Conservation (phyloP, 1,140 invertebrate species). For the Drosophila tropicalis region DNA sequence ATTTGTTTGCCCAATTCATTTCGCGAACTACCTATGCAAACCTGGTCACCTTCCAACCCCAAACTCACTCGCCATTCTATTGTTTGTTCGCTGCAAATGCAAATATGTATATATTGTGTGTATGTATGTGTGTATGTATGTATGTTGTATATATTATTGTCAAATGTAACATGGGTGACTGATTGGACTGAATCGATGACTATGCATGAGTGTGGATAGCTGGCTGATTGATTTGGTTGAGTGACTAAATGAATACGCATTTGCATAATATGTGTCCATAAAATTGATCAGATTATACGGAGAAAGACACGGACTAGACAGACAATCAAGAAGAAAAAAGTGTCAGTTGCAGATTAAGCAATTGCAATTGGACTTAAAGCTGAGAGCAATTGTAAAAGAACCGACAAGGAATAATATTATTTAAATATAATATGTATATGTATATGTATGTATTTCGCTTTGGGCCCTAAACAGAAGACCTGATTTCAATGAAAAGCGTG, state of each 20-base stretch:
- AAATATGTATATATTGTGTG: slow-evolving; percentile 20
- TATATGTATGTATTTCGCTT: not conserved
- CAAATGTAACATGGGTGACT: slow-evolving; percentile 31
- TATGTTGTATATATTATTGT: slow-evolving; percentile 25
- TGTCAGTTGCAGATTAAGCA: not conserved
- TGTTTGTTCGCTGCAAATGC: slow-evolving; percentile 33
- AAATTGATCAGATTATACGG: not conserved
- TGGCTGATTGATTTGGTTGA: slow-evolving; percentile 7
- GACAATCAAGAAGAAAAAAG: not conserved
- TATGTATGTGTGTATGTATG: too few relatives aligned
- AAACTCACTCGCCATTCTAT: too few relatives aligned
- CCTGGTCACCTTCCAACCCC: not conserved
- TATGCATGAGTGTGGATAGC: not conserved
- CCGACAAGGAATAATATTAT: too few relatives aligned
- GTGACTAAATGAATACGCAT: slow-evolving; percentile 36
- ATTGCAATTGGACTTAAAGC: too few relatives aligned
- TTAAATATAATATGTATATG: not conserved
- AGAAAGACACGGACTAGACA: not conserved
- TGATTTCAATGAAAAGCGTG: not conserved
- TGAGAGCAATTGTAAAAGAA: too few relatives aligned
- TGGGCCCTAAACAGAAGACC: not conserved
- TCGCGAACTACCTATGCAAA: not conserved
- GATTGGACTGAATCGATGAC: slow-evolving; percentile 3
- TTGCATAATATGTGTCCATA: slow-evolving; percentile 62
- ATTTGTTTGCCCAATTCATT: slow-evolving; percentile 18